Evolutionary conservation across 2,113 vertebrate genomes (phyloP).

Genomic region (Epinephelus cyanopodus): DNA sequence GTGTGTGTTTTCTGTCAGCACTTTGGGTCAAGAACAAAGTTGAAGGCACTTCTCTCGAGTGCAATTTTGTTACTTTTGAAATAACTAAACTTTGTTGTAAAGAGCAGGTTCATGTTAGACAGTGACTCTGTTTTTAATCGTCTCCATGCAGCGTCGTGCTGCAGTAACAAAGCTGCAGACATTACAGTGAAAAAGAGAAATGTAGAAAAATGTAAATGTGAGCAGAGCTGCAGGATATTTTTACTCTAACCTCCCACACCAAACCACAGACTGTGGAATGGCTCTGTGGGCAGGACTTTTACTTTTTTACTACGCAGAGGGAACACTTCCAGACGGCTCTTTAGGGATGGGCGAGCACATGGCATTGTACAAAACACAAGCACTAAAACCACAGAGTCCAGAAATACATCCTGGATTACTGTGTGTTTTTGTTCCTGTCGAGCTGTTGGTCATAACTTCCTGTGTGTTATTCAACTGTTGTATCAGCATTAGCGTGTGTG

Average conservation of each 20-base stretch:
- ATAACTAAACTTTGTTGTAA: not conserved
- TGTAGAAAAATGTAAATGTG: conserved; percentile 1
- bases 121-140: not conserved
- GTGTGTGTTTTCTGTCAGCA: not conserved
- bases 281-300: conserved; percentile 47
- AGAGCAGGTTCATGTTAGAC: not conserved
- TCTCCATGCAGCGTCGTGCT: not conserved
- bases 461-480: conserved; percentile 57
- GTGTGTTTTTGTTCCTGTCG: conserved; percentile 1
- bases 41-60: conserved; percentile 26
- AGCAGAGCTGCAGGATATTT: conserved; percentile 72
- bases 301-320: conserved; percentile 38
- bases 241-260: conserved; percentile 70
- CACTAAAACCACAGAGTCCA: conserved; percentile 65
- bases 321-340: conserved; percentile 44
- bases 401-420: conserved; percentile 57
- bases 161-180: not conserved
- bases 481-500: not conserved
- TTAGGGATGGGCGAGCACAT: conserved; percentile 47
- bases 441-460: conserved; percentile 20
- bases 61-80: conserved; percentile 1
- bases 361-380: conserved; percentile 56
- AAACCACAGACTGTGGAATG: conserved; percentile 73
- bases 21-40: conserved; percentile 27
- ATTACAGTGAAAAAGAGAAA: not conserved